These are phyloP conservation scores for Tamias sibiricus DNA, from an alignment of 2,113 vertebrate genomes.

Conservation along the genomic window DNA sequence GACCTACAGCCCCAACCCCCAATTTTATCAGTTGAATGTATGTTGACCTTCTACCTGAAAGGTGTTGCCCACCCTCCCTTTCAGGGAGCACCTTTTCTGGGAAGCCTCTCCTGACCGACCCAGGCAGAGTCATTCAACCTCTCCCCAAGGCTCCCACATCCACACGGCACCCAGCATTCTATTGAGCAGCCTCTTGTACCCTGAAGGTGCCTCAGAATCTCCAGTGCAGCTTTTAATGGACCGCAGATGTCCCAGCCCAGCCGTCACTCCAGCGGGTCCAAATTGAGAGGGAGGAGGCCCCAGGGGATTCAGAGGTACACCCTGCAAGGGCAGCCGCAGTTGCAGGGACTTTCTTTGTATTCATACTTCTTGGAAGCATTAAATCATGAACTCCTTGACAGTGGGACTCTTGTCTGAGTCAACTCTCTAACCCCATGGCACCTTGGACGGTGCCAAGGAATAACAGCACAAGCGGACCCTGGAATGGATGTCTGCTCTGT, in stretches of 20 bases:
- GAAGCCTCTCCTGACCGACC: background rate
- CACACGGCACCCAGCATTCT: background rate
- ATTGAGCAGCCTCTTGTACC: background rate
- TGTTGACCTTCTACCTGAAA: background rate
- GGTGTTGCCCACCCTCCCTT: background rate
- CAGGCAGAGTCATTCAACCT: background rate
- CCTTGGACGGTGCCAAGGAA: too few relatives aligned
- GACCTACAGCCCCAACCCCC: background rate
- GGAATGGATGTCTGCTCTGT: rapidly evolving
- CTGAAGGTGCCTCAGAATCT: background rate
- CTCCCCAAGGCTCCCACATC: background rate
- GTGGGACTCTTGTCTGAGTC: background rate
- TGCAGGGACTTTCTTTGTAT: background rate
- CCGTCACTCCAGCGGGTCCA: background rate
- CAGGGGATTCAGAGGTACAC: background rate
- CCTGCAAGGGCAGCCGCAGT: background rate
- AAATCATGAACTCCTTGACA: background rate
- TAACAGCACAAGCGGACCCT: rapidly evolving
- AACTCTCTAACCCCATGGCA: background rate
- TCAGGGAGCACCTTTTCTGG: background rate
- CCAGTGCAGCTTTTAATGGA: background rate
- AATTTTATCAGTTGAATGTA: background rate
- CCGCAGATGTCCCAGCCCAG: background rate
- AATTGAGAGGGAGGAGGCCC: background rate
- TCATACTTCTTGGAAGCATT: background rate